Percentiles rank a stretch among this genome's conserved stretches.
These are phyloP conservation scores for Anarhynchus alexandrinus DNA, from an alignment of 2,113 vertebrate species.

Conservation along the genomic window DNA sequence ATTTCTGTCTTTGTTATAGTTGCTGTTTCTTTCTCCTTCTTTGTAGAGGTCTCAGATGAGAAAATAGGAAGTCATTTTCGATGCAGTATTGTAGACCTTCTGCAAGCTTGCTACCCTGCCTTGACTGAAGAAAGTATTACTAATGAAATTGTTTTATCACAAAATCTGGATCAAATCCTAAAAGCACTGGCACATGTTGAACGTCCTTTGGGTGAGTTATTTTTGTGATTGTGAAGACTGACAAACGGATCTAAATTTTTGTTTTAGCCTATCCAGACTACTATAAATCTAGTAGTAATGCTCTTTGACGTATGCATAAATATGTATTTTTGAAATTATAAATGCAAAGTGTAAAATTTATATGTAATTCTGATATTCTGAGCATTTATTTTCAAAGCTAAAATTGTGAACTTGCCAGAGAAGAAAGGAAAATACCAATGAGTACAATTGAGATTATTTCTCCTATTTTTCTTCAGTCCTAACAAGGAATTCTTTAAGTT, in stretches of 20 bases:
- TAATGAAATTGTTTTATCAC: slow-evolving; percentile 72
- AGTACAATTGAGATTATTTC: background rate
- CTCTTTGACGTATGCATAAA: background rate
- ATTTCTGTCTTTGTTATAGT: background rate
- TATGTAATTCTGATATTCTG: background rate
- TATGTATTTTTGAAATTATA: background rate
- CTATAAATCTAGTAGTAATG: background rate
- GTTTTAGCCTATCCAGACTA: background rate
- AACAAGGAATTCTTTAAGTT: background rate
- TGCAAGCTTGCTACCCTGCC: slow-evolving; percentile 80
- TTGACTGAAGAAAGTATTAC: slow-evolving; percentile 85
- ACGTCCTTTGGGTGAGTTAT: slow-evolving; percentile 73
- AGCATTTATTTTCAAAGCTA: background rate
- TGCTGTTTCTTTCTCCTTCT: background rate
- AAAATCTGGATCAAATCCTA: slow-evolving; percentile 81
- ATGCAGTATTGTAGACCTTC: slow-evolving; percentile 83
- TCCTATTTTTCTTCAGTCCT: background rate
- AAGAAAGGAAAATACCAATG: background rate
- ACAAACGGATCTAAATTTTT: background rate
- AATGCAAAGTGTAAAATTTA: background rate
- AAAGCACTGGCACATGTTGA: slow-evolving; percentile 75
- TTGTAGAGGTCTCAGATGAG: slow-evolving; percentile 72
- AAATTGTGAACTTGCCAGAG: background rate
- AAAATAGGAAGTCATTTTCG: slow-evolving; percentile 74
- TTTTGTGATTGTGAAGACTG: background rate